Percentiles rank a stretch among this genome's conserved stretches.
Evolutionary conservation across 1,140 invertebrate species (phyloP).

Genomic region (Neodiprion virginianus): DNA sequence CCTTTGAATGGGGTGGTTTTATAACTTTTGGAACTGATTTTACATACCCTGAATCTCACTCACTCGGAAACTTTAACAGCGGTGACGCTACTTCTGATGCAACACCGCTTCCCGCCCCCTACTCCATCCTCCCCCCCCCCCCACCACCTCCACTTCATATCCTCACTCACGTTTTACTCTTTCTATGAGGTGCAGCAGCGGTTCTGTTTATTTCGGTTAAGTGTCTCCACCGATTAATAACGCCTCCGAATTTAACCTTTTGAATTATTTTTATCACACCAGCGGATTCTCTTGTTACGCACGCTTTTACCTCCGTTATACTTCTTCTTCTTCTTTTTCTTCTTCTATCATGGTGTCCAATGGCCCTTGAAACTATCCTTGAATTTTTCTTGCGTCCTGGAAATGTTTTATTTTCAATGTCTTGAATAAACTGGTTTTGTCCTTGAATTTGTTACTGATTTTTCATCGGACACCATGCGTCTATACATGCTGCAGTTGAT

Average conservation of each 20-base stretch:
- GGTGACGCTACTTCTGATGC: no score
- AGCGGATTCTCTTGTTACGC: not conserved
- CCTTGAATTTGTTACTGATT: no score
- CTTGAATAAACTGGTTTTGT: no score
- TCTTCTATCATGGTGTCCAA: not conserved
- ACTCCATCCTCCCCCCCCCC: slow-evolving; percentile 51
- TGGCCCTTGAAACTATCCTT: no score
- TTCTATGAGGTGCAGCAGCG: not conserved
- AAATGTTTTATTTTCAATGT: no score
- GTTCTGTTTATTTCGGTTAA: slow-evolving; percentile 49
- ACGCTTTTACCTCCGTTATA: not conserved
- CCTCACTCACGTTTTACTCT: no score
- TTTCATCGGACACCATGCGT: no score
- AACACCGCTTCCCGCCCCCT: slow-evolving; percentile 3
- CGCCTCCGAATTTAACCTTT: not conserved
- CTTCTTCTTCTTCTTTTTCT: not conserved
- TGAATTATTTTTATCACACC: not conserved
- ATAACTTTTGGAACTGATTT: slow-evolving; percentile 49
- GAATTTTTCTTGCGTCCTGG: no score
- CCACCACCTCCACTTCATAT: slow-evolving; percentile 27
- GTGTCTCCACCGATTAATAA: slow-evolving; percentile 53
- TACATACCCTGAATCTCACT: slow-evolving; percentile 20
- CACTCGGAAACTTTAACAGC: no score
- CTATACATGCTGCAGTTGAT: no score
- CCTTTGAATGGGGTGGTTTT: not conserved